A percentile compares a stretch with the other conserved stretches of the same genome.
phyloP scores from a whole-genome alignment of 2,797 vertebrate species.

The Manis javanica region DNA sequence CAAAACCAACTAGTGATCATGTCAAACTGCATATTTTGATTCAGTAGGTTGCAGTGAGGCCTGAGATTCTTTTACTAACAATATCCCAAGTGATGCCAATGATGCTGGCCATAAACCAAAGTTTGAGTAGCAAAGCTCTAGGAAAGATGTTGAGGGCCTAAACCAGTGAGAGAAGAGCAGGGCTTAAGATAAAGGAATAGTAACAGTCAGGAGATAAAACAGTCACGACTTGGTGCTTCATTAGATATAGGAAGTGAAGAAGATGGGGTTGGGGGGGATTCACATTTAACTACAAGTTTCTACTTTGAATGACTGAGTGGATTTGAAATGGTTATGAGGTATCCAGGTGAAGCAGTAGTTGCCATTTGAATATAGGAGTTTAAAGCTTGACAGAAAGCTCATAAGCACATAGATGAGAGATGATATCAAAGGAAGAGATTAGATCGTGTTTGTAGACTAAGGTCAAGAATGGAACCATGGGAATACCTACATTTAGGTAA shows the following conservation, averaged over 20 bases:
- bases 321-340: slow-evolving; percentile 47
- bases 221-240: neutral
- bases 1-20: slow-evolving; percentile 21
- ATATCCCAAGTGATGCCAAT: neutral
- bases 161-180: neutral
- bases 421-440: slow-evolving; percentile 39
- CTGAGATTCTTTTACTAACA: slow-evolving; percentile 37
- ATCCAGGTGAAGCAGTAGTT: slow-evolving; percentile 46
- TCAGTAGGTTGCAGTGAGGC: neutral
- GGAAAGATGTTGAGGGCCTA: slow-evolving; percentile 9
- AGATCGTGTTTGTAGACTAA: slow-evolving; percentile 51
- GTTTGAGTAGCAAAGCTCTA: slow-evolving; percentile 44
- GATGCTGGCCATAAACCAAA: slow-evolving; percentile 5
- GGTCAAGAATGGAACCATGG: slow-evolving; percentile 39
- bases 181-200: neutral
- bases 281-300: slow-evolving; percentile 34
- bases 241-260: slow-evolving; percentile 50
- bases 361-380: slow-evolving; percentile 8
- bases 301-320: neutral
- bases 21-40: slow-evolving; percentile 57
- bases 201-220: slow-evolving; percentile 35
- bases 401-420: slow-evolving; percentile 9
- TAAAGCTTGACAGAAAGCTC: slow-evolving; percentile 32
- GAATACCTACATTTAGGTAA: slow-evolving; percentile 29
- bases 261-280: neutral